Evolutionary conservation across 2,113 vertebrate species (phyloP), one percentile per base, ranked within the genome.

Genomic region (Propithecus coquereli): DNA sequence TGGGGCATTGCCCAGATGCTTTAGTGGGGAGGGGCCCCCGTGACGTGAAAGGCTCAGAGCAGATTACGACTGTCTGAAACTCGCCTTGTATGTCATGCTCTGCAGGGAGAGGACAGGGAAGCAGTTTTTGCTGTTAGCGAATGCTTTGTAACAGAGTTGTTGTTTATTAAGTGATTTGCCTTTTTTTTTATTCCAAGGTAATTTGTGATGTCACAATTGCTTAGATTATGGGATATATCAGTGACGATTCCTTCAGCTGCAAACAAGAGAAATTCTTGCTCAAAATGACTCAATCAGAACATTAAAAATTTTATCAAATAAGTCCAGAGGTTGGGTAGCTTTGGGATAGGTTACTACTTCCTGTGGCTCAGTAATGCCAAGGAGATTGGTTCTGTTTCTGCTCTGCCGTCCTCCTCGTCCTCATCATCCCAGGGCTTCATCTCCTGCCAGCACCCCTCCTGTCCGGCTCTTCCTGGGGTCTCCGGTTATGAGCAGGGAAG

Each of bases 61-160:
- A 77, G n/a, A 7, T 27, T 9, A 4, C 0, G 1, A 6, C 9
- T 20, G 25, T 30, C 95, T 59, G 52, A 68, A 52, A 18, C 23
- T 57, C 37, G 68, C 32, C 52, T 79, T 2, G 45, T 18, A 1
- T 0, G 0, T 11, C 27, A 17, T 12, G 0, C 14, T 27, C 17
- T 13, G 11, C 30, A 11, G n/a, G 50, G 54, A 83, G 70, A 83
- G 37, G 63, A 43, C 9, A 3, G 25, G 34, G 6, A 20, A 52
- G 9, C 54, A 65, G 73, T 6, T 45, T 52, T 22, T 76, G 37
- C 65, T 43, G 45, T n/a, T 5, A 1, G 13, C 7, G 50, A 63
- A n/a, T 14, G 2, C 45, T 91, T 11, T 25, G 20, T 91, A 34
- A n/a, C 40, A 23, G 59, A 17, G 32, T 12, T 11, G 16, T 27